Base-by-base conservation (phyloP, 2,888 invertebrate genomes). In the Pollenia amentaria region DNA sequence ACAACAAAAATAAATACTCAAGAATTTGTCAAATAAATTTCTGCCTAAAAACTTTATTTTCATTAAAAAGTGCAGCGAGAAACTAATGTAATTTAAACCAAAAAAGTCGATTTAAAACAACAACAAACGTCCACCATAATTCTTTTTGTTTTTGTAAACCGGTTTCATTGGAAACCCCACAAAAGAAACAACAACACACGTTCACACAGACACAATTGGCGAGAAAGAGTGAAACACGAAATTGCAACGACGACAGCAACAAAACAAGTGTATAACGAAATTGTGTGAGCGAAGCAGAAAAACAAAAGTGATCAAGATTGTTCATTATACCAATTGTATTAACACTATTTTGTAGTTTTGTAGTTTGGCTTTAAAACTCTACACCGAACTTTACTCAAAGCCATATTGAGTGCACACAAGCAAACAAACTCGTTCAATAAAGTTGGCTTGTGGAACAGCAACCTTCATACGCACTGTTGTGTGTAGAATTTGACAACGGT, bases 201-300 rank as follows among this genome's bases (percentile, higher is more conserved):
- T 8, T 48, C 10, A 11, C 65, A 53, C 12, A 53, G 10, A 55
- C 64, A 60, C 88, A 79, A 69, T 86, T 83, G 80, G 90, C 65
- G 80, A 90, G 90, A 92, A 81, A 89, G 90, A 88, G 91, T 81
- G 16, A 64, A 55, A 51, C 46, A 73, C 72, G 29, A 67, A 62
- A 75, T 53, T 70, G 62, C 73, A 78, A 62, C 60, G 29, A 46
- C 46, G 69, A 60, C 46, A 67, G 18, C 11, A 73, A 16, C 44
- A 40, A 73, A 81, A 73, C 81, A 75, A 81, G 81, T 75, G 81
- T 44, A 12, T 76, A 65, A 57, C 64, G 18, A 44, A 46, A 53
- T 69, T 69, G 60, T 53, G 44, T 69, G 67, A 62, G 69, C 76
- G 86, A 89, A 85, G 88, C 16, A 16, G 29, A 46, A 9, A 44